A percentile compares a stretch with the other conserved stretches of the same genome.
These are phyloP conservation scores for Choristoneura rosaceana DNA, from an alignment of 2,888 invertebrate genomes.

Conservation along the genomic window DNA sequence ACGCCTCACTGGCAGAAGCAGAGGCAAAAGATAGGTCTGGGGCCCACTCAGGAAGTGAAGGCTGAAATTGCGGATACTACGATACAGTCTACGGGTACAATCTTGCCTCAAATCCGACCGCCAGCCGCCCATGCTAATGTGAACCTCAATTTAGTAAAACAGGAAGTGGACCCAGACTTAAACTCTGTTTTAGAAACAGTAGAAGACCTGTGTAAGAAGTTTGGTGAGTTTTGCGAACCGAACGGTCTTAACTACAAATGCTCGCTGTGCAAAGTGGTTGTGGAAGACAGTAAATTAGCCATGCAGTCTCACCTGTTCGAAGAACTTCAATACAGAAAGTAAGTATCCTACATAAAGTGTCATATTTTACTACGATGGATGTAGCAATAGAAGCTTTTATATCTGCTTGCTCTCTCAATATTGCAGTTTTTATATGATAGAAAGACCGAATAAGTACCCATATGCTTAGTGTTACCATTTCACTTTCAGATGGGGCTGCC, in stretches of 20 bases:
- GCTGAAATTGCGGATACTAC: slow-evolving; percentile 52
- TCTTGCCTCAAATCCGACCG: slow-evolving; percentile 14
- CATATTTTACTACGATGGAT: no score
- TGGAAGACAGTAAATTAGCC: slow-evolving; percentile 83
- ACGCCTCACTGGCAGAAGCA: slow-evolving; percentile 71
- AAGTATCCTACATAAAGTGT: slow-evolving; percentile 51
- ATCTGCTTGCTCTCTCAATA: neutral
- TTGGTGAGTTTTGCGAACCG: slow-evolving; percentile 78
- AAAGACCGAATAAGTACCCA: neutral
- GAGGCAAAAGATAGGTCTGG: slow-evolving; percentile 52
- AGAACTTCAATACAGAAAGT: slow-evolving; percentile 89
- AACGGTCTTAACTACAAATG: slow-evolving; percentile 85
- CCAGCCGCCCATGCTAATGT: slow-evolving; percentile 43
- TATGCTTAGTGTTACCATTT: slow-evolving; percentile 29
- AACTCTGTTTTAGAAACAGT: slow-evolving; percentile 55
- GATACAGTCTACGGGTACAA: neutral
- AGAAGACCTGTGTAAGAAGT: slow-evolving; percentile 64
- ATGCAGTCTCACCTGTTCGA: slow-evolving; percentile 88
- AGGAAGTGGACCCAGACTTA: slow-evolving; percentile 50
- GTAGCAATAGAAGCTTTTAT: no score
- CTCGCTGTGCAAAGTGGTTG: slow-evolving; percentile 86
- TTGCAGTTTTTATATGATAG: neutral
- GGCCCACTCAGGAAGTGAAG: slow-evolving; percentile 56
- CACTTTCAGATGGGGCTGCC: slow-evolving; percentile 86
- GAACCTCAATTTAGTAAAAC: slow-evolving; percentile 72